phyloP scores from a whole-genome alignment of 1,140 invertebrate genomes.

The Drosophila bipectinata region DNA sequence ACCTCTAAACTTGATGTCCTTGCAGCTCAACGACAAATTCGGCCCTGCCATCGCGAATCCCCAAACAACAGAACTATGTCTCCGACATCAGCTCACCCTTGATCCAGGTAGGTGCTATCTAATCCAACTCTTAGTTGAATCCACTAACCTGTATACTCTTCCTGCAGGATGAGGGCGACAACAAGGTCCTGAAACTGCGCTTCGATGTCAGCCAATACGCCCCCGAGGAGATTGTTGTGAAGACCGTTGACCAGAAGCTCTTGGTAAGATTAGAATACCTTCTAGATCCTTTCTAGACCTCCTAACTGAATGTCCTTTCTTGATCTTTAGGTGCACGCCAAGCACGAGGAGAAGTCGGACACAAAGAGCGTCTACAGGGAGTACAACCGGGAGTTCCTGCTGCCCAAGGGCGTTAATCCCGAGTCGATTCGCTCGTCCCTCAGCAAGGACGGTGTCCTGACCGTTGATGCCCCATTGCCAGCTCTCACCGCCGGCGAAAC shows the following conservation, averaged over 20 bases:
- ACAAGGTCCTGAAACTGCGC: slow-evolving; percentile 94
- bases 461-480: slow-evolving; percentile 96
- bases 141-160: background rate
- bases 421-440: slow-evolving; percentile 95
- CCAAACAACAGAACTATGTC: slow-evolving; percentile 82
- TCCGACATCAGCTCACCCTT: slow-evolving; percentile 94
- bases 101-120: slow-evolving; percentile 86
- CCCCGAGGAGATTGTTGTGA: slow-evolving; percentile 97
- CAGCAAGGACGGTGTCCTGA: slow-evolving; percentile 96
- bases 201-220: slow-evolving; percentile 98
- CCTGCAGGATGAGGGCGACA: slow-evolving; percentile 92
- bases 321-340: slow-evolving; percentile 93
- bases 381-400: slow-evolving; percentile 97
- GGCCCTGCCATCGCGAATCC: slow-evolving; percentile 74
- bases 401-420: slow-evolving; percentile 96
- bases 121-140: background rate
- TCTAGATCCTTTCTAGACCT: too few relatives aligned
- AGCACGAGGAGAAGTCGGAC: slow-evolving; percentile 97
- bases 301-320: slow-evolving; percentile 27
- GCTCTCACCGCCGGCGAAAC: slow-evolving; percentile 89
- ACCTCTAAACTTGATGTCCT: slow-evolving; percentile 13
- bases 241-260: slow-evolving; percentile 97
- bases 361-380: slow-evolving; percentile 97
- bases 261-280: slow-evolving; percentile 88
- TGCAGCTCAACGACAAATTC: slow-evolving; percentile 86